Percentiles rank a stretch among this genome's conserved stretches.
phyloP scores from a whole-genome alignment of 2,888 invertebrate genomes.

The Stegana nigrithorax region DNA sequence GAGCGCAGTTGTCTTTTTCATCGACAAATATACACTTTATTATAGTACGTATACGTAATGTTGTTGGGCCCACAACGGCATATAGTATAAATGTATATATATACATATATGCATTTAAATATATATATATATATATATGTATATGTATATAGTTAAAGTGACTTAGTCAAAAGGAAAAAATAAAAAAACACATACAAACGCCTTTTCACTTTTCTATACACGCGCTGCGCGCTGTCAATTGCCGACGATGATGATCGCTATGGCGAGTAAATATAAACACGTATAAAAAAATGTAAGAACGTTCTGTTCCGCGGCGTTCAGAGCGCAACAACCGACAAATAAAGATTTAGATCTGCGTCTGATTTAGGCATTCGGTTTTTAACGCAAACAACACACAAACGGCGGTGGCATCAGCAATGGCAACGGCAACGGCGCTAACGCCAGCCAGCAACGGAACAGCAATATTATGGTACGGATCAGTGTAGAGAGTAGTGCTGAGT shows the following conservation, averaged over 20 bases:
- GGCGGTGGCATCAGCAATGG: not conserved
- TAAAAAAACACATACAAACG: slow-evolving; percentile 33
- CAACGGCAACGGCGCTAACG: too few species aligned
- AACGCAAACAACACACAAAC: slow-evolving; percentile 19
- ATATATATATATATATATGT: not conserved
- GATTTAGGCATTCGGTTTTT: slow-evolving; percentile 39
- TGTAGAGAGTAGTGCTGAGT: too few species aligned
- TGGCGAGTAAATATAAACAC: not conserved
- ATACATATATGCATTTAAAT: too few species aligned
- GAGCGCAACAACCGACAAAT: slow-evolving; percentile 65
- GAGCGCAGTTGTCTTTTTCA: too few species aligned
- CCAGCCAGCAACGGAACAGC: too few species aligned
- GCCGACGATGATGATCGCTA: slow-evolving; percentile 18
- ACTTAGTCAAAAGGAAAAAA: slow-evolving; percentile 28
- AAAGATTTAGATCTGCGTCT: slow-evolving; percentile 66
- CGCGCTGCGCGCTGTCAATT: slow-evolving; percentile 28
- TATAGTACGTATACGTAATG: too few species aligned
- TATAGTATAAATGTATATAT: too few species aligned
- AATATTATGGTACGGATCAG: too few species aligned
- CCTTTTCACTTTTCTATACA: too few species aligned
- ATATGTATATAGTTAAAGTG: slow-evolving; percentile 4
- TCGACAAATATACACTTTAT: too few species aligned
- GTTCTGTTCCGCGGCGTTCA: slow-evolving; percentile 35
- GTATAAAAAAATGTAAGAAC: slow-evolving; percentile 18
- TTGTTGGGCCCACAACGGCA: too few species aligned